These are phyloP conservation scores for Sebastes iracundus DNA, from an alignment of 2,797 vertebrate genomes.

Conservation along the genomic window DNA sequence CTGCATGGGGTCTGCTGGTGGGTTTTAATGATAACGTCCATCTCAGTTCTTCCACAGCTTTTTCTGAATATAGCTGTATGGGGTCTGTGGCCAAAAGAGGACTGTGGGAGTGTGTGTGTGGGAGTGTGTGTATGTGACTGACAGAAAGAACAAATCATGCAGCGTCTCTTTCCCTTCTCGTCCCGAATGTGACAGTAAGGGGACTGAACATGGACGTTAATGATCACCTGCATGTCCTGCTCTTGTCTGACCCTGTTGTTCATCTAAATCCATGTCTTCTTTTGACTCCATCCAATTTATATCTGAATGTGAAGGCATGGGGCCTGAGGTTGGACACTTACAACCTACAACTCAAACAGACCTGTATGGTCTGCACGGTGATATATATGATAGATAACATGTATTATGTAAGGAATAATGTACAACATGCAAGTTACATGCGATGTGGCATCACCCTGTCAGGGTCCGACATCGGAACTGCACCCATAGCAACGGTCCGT, in stretches of 20 bases:
- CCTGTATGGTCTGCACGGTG: neutral
- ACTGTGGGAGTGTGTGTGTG: neutral
- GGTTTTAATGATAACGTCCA: conserved; percentile 10
- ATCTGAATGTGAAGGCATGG: neutral
- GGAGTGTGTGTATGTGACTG: neutral
- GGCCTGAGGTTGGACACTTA: neutral
- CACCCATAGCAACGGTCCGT: too few relatives aligned
- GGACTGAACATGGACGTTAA: conserved; percentile 7
- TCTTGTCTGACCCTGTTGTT: conserved; percentile 12
- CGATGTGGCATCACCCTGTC: too few relatives aligned
- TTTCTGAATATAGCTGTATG: neutral
- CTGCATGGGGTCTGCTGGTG: neutral
- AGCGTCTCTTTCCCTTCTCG: neutral
- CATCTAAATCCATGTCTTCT: neutral
- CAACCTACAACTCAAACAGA: neutral
- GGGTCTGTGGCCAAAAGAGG: neutral
- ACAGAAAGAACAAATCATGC: conserved; percentile 1
- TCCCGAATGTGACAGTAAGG: conserved; percentile 19
- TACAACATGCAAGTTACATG: too few relatives aligned
- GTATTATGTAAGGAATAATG: too few relatives aligned
- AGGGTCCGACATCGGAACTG: too few relatives aligned
- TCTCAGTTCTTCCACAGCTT: neutral
- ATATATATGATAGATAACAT: neutral
- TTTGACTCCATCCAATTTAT: neutral
- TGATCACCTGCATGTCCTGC: conserved; percentile 6